Evolutionary conservation across 2,113 vertebrate genomes (phyloP).

Genomic region (Chionodraco myersi): DNA sequence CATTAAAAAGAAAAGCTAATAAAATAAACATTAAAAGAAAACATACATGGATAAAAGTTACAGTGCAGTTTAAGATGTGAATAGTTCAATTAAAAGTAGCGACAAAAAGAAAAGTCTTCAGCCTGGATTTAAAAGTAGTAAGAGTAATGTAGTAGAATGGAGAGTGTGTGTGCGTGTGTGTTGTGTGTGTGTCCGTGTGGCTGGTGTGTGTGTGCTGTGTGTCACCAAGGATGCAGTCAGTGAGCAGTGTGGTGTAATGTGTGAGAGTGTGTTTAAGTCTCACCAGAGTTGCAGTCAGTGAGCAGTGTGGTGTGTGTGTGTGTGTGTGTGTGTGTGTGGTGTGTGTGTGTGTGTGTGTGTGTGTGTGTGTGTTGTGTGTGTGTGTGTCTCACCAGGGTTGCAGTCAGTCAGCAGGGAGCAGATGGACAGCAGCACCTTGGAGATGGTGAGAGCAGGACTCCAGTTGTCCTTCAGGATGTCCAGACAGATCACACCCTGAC

Average conservation of each 20-base stretch:
- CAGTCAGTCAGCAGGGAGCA: constrained; percentile 98
- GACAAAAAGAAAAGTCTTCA: no score
- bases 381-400: constrained; percentile 90
- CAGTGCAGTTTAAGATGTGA: no score
- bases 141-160: no score
- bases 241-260: constrained; percentile 84
- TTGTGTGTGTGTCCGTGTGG: neutral
- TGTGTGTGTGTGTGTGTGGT: neutral
- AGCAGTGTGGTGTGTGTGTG: neutral
- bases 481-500: constrained; percentile 97
- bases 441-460: constrained; percentile 95
- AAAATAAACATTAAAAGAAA: no score
- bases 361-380: constrained; percentile 33
- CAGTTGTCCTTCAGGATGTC: constrained; percentile 98
- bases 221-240: constrained; percentile 97
- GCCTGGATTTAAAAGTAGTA: no score
- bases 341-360: neutral
- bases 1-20: no score
- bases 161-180: neutral
- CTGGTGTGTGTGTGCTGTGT: neutral
- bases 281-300: no score
- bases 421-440: constrained; percentile 97
- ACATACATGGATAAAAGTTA: no score
- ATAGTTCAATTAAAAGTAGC: no score
- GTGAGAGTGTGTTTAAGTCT: neutral